Evolutionary conservation across 2,888 invertebrate genomes (phyloP), one percentile per base, ranked within the genome.

Genomic region (Spilarctia lutea): DNA sequence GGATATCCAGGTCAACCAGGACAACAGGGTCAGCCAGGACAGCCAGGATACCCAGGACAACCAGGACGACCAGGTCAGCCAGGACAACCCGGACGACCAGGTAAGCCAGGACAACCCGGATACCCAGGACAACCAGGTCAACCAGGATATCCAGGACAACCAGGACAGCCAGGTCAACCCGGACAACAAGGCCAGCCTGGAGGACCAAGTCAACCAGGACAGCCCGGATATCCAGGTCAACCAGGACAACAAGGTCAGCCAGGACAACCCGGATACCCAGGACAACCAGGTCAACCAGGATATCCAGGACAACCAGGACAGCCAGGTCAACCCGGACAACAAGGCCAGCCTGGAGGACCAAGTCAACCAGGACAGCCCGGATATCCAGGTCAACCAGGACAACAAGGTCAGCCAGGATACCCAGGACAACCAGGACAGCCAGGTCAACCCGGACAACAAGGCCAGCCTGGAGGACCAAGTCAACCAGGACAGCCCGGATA

Each of bases 1-100:
- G 71, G 75, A 4, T 52, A 72, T 20, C 73, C 68, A 27, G 73
- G 73, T 2, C 33, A 73, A n/a, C 86, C 79, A 13, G 82, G 72
- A 8, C 20, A 73, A 0, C 97, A 97, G 0, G 95, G 94, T 35
- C 90, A 89, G 4, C 96, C 96, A 30, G 93, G 93, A 0, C 24
- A 81, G 0, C 81, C 84, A 3, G 86, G 82, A 3, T 30, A 84
- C 3, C 85, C 86, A 0, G 84, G 85, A 0, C 20, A 72, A 0
- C 96, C 30, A 85, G 89, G 74, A 86, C 74, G 84, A 0, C 87
- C 88, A 13, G 88, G 90, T 10, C 0, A 56, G 6, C 67, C 66
- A 42, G 66, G 66, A 35, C n/a, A 68, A 11, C 72, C 42, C 7
- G 72, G 72, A 1, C 18, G 39, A 7, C 67, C 72, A 6, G 73